phyloP scores from a whole-genome alignment of 2,113 vertebrate genomes.

The Platysternon megacephalum region DNA sequence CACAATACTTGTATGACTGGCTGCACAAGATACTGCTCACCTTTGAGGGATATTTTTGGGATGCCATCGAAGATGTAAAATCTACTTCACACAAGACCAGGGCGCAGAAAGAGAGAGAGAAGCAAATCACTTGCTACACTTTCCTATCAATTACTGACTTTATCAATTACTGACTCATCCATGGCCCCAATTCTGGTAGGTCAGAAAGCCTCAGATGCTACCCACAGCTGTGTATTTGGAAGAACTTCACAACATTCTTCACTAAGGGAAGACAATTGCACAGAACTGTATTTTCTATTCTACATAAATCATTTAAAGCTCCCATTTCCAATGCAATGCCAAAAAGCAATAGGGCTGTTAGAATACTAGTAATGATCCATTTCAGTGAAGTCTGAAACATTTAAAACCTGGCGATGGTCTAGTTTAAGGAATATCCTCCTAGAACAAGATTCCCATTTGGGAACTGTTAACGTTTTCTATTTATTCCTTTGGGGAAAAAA shows the following conservation, averaged over 20 bases:
- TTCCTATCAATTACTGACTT: background rate
- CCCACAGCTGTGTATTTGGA: background rate
- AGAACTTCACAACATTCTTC: background rate
- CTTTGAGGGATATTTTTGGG: background rate
- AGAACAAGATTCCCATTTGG: background rate
- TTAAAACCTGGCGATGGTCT: background rate
- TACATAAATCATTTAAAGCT: fast-evolving
- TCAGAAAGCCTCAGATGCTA: background rate
- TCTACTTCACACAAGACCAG: background rate
- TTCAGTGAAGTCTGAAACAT: background rate
- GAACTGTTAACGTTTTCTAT: background rate
- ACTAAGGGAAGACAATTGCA: background rate
- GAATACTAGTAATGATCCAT: background rate
- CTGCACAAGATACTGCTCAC: background rate
- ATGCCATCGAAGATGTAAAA: background rate
- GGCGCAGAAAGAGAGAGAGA: background rate
- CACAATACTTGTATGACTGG: background rate
- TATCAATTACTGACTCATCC: background rate
- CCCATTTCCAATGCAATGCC: background rate
- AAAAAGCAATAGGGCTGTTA: background rate
- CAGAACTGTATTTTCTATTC: background rate
- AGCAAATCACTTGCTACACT: background rate
- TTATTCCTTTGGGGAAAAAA: background rate
- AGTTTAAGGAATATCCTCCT: background rate
- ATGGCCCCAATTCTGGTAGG: background rate